Base-by-base conservation (phyloP, 2,888 invertebrate genomes). In the Cartodere bifasciata region DNA sequence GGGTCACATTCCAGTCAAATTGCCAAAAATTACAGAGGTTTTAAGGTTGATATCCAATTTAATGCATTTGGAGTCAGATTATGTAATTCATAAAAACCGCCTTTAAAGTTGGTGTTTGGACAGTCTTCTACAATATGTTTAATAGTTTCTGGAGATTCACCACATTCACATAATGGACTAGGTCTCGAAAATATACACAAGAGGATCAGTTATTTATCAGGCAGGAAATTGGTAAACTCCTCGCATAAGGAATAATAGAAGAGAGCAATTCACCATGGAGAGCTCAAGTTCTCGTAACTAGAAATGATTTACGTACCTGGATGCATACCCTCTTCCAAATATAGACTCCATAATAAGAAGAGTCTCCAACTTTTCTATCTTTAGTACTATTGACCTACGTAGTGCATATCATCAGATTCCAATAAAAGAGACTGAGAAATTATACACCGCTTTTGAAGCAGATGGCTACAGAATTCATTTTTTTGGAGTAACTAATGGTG, bases 401-500 rank as follows among this genome's bases (percentile, higher is more conserved):
- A 31, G 23, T 17, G 36, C 38, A 2, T 43, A 40, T 28, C 35
- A 40, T 13, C 41, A 41, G 28, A 31, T 41, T 11, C 32, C 35
- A 3, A 31, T 38, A 6, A 6, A 20, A 29, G 33, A 10, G 29
- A 38, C 13, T n/a, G 35, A 33, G 2, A 30, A 25, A 24, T 23
- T 16, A n/a, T 41, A 35, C 22, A 38, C 38, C 9, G 36, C 28
- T 15, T 43, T 42, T 33, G 37, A 39, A 25, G 36, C 29, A 11
- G 28, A 21, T 28, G 31, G 35, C 6, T 15, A 31, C 5, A 30
- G 36, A 9, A 36, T 29, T 33, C 38, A 41, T 28, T 40, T 36
- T 32, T 39, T 40, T 29, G 36, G 41, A 2, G 38, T 41, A 4
- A 41, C 32, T 3, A 42, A 43, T 25, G 38, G 38, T 6, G 38